Percentiles rank a stretch among this genome's conserved stretches.
Evolutionary conservation across 2,113 vertebrate genomes (phyloP).

Genomic region (Acanthisitta chloris): DNA sequence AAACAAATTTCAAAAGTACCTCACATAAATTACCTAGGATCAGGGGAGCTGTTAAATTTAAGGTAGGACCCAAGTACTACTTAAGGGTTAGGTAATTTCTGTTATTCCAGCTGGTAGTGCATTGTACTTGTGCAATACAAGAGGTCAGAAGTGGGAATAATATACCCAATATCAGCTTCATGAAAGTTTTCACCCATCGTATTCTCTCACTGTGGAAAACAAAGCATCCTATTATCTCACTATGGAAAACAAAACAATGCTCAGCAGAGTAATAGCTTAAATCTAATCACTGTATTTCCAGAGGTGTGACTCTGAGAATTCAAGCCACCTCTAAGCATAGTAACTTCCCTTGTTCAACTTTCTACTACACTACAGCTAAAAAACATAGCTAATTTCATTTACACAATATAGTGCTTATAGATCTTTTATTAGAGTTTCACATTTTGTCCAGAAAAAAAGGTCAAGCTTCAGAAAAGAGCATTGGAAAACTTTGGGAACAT

Average conservation of each 20-base stretch:
- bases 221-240: background rate
- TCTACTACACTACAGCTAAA: background rate
- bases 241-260: rapidly evolving
- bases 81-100: background rate
- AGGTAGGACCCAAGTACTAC: background rate
- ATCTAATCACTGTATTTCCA: background rate
- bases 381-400: background rate
- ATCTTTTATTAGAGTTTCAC: background rate
- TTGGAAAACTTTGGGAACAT: background rate
- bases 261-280: background rate
- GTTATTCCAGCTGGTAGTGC: background rate
- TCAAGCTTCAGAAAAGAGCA: background rate
- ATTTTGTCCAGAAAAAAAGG: background rate
- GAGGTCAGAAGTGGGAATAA: background rate
- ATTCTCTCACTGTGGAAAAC: background rate
- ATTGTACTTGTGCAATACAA: rapidly evolving
- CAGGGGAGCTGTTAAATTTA: background rate
- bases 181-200: background rate
- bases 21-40: background rate
- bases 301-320: background rate
- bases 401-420: rapidly evolving
- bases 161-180: rapidly evolving
- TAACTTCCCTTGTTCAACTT: background rate
- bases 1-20: too few relatives aligned
- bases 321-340: background rate